Evolutionary conservation across 2,888 invertebrate genomes (phyloP).

Genomic region (Caenorhabditis virilis): DNA sequence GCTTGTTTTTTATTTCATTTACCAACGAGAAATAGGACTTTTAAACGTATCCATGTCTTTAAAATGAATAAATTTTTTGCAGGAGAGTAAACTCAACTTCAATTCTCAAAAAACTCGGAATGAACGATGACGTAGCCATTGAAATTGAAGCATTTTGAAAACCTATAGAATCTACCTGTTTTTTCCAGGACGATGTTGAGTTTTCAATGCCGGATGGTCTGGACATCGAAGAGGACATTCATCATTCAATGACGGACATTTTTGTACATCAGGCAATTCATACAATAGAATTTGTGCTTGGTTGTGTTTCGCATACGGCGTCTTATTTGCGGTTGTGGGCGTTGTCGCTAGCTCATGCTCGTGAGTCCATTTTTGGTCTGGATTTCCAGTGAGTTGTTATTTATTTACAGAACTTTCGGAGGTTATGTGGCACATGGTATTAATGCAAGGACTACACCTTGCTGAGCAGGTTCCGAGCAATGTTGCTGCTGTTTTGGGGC

Average conservation of each 20-base stretch:
- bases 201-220: no score
- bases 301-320: conserved; percentile 68
- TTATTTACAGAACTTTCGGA: conserved; percentile 50
- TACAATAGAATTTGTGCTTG: conserved; percentile 72
- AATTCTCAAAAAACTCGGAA: no score
- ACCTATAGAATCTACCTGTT: no score
- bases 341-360: conserved; percentile 66
- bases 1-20: no score
- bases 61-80: no score
- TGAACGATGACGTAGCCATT: no score
- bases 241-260: conserved; percentile 30
- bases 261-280: conserved; percentile 78
- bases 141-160: no score
- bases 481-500: conserved; percentile 4
- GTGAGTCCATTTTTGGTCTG: no score
- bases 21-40: no score
- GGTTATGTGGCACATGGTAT: conserved; percentile 57
- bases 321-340: conserved; percentile 69
- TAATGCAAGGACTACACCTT: conserved; percentile 41
- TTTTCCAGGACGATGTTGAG: conserved; percentile 20
- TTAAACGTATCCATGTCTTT: no score
- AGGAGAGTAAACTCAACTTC: no score
- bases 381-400: background rate
- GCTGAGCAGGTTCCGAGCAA: conserved; percentile 10
- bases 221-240: conserved; percentile 10